Evolutionary conservation across 1,140 invertebrate species (phyloP).

Genomic region (Nasonia vitripennis): DNA sequence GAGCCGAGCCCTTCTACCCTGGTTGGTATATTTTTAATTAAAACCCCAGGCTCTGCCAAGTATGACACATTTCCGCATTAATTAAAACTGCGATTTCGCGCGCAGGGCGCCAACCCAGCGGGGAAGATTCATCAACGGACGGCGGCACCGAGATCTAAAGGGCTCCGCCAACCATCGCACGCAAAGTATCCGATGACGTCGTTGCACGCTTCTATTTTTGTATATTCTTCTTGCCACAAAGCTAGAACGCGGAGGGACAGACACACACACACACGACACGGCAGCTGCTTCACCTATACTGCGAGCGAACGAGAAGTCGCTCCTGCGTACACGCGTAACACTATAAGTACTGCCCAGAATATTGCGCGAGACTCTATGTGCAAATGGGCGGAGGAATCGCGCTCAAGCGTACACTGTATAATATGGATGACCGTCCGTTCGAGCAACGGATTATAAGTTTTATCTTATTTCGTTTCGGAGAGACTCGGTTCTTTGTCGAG

Average conservation of each 20-base stretch:
- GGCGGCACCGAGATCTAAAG: constrained; percentile 39
- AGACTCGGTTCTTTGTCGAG: neutral
- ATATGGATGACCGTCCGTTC: neutral
- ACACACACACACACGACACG: neutral
- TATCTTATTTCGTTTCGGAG: neutral
- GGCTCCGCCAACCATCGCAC: neutral
- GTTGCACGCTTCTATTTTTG: constrained; percentile 46
- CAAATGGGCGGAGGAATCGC: neutral
- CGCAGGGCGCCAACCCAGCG: constrained; percentile 24
- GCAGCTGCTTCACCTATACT: neutral
- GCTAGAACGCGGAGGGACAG: neutral
- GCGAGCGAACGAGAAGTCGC: neutral
- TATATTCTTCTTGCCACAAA: constrained; percentile 15
- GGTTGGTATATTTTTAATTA: constrained; percentile 19
- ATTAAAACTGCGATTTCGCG: neutral
- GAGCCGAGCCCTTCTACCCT: constrained; percentile 45
- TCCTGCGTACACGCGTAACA: neutral
- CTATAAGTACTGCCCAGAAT: constrained; percentile 21
- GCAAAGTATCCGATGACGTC: neutral
- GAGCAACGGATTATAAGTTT: neutral
- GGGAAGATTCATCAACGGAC: constrained; percentile 40
- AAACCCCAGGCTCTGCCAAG: too few species aligned
- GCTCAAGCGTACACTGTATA: neutral
- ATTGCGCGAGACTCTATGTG: neutral
- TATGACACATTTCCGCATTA: too few species aligned